phyloP scores from a whole-genome alignment of 2,888 invertebrate species.

The Parasteatoda lunata region DNA sequence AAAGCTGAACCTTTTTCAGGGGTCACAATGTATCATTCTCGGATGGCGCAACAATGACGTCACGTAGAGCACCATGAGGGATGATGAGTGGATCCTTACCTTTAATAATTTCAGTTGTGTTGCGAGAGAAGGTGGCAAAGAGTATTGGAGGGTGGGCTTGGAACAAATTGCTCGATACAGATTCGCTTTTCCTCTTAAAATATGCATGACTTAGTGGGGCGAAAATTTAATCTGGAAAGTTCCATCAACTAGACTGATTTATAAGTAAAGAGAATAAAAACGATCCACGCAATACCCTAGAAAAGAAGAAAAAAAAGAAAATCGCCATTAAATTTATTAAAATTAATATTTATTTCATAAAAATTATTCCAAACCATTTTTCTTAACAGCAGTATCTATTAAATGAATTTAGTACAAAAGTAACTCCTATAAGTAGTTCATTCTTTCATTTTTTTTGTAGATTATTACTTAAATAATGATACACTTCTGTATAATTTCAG shows the following conservation, averaged over 20 bases:
- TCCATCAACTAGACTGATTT: background rate
- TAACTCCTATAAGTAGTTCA: too few species aligned
- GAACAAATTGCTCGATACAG: slow-evolving; percentile 30
- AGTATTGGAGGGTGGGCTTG: background rate
- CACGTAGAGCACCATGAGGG: slow-evolving; percentile 1
- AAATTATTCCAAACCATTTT: too few species aligned
- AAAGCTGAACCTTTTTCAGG: slow-evolving; percentile 11
- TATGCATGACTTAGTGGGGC: slow-evolving; percentile 32
- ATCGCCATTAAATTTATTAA: too few species aligned
- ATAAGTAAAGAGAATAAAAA: too few species aligned
- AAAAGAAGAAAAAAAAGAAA: too few species aligned
- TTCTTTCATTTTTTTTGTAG: too few species aligned
- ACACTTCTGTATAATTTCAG: too few species aligned
- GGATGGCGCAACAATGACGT: slow-evolving; percentile 17
- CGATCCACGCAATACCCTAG: too few species aligned
- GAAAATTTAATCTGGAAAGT: slow-evolving; percentile 20
- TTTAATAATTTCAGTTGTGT: background rate
- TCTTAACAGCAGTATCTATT: too few species aligned
- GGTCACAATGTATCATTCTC: slow-evolving; percentile 24
- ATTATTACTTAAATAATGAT: too few species aligned
- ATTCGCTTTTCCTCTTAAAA: slow-evolving; percentile 26
- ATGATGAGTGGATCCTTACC: slow-evolving; percentile 22
- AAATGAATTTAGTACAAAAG: too few species aligned
- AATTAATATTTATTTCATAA: too few species aligned
- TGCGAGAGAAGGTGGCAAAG: background rate